A percentile compares a stretch with the other conserved stretches of the same genome.
Conservation (phyloP, 2,113 vertebrate species). For the Todiramphus saurophagus region DNA sequence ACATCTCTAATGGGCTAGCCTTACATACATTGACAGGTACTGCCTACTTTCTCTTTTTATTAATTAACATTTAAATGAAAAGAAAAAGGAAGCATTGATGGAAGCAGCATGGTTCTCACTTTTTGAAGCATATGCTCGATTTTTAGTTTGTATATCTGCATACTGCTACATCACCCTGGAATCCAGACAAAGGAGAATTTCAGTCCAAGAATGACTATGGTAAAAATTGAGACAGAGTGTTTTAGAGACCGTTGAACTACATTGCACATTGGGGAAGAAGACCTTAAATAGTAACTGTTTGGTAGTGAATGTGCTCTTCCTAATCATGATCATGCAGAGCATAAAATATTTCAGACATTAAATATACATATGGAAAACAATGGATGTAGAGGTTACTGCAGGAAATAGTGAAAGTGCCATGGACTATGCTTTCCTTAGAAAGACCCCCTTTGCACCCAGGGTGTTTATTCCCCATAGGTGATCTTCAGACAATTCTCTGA, state of each 20-base stretch:
- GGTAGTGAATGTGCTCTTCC: background rate
- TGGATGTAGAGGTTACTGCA: background rate
- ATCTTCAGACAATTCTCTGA: background rate
- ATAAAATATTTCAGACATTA: background rate
- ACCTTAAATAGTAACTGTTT: background rate
- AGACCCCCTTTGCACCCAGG: rapidly evolving
- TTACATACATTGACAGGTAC: background rate
- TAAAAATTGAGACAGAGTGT: background rate
- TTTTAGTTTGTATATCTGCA: background rate
- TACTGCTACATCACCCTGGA: background rate
- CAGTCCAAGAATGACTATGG: background rate
- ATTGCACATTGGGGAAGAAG: background rate
- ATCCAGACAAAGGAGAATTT: background rate
- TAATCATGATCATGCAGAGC: background rate
- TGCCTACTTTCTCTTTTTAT: background rate
- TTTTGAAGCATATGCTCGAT: background rate
- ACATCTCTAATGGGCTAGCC: background rate
- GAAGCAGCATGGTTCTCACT: background rate
- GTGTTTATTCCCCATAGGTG: background rate
- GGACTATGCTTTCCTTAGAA: background rate
- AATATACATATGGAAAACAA: background rate
- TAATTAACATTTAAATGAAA: background rate
- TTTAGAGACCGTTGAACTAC: background rate
- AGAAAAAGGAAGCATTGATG: background rate
- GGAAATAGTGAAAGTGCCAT: background rate